phyloP scores from a whole-genome alignment of 2,797 vertebrate genomes.

The Thaleichthys pacificus region DNA sequence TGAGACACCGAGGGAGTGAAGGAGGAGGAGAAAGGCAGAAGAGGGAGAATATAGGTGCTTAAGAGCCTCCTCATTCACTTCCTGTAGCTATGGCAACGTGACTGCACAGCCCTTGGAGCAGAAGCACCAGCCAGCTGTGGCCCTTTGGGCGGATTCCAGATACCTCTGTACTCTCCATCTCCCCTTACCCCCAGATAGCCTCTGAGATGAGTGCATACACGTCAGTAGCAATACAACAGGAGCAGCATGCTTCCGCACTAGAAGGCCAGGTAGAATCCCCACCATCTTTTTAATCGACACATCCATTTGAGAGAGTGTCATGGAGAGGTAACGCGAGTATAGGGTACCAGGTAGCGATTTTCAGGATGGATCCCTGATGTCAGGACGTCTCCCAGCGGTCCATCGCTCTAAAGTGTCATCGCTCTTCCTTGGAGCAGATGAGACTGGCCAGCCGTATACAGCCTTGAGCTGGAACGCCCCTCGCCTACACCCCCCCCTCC shows the following conservation, averaged over 20 bases:
- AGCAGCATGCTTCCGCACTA: not conserved
- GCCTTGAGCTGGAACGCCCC: constrained; percentile 62
- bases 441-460: constrained; percentile 26
- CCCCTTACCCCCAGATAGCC: constrained; percentile 36
- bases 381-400: not conserved
- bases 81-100: constrained; percentile 66
- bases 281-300: constrained; percentile 7
- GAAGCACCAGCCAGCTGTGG: constrained; percentile 61
- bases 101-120: constrained; percentile 49
- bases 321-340: not conserved
- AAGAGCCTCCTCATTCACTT: constrained; percentile 51
- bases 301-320: constrained; percentile 36
- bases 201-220: not conserved
- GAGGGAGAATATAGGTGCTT: constrained; percentile 22
- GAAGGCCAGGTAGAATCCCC: not conserved
- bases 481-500: too few species aligned
- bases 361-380: constrained; percentile 24
- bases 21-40: not conserved
- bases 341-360: not conserved
- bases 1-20: not conserved
- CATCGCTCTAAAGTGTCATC: constrained; percentile 21
- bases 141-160: constrained; percentile 49
- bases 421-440: constrained; percentile 27
- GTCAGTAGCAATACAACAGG: not conserved
- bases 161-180: constrained; percentile 36